Base-by-base conservation (phyloP, 2,888 invertebrate genomes). In the Gastracanthus pulcherrimus region DNA sequence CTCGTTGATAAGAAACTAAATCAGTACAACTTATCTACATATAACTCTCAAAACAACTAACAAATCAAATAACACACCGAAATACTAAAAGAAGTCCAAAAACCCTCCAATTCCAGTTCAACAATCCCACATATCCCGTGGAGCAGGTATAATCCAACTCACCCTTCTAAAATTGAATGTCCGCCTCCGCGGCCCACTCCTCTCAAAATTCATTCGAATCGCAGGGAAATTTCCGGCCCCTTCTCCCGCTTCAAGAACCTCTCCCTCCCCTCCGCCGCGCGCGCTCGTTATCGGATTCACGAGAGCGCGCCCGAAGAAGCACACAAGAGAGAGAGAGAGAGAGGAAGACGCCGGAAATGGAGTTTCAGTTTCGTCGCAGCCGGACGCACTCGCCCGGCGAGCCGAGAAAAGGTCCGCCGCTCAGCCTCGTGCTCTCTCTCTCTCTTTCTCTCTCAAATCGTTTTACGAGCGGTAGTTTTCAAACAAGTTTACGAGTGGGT, bases 391-490 rank as follows among this genome's bases (percentile, higher is more conserved):
- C 71, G 79, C 70, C n/a, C 81, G 74, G 51, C 55, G 76, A 83
- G 78, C 81, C 80, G 84, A 81, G 83, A 84, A 85, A 86, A 87
- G 86, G 86, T 86, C n/a, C n/a, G n/a, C n/a, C n/a, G n/a, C n/a
- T n/a, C n/a, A n/a, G n/a, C n/a, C n/a, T n/a, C n/a, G n/a, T n/a
- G n/a, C n/a, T n/a, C n/a, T n/a, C n/a, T n/a, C n/a, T n/a, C n/a
- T n/a, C 87, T 88, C 86, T 19, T 55, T 23, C 13, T 26, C 48
- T 9, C 7, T 11, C 6, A 86, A 89, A 89, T 88, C 88, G 88
- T 88, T 90, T 91, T 90, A 91, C 88, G 90, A 90, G 88, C 31
- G 51, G 86, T 87, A 88, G 86, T 89, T 89, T 90, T 88, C 87
- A 86, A 89, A 88, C 87, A 87, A 89, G 84, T 90, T 89, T 89